Evolutionary conservation across 2,888 invertebrate genomes (phyloP), one percentile per base, ranked within the genome.

Genomic region (Meliscaeva auricollis): DNA sequence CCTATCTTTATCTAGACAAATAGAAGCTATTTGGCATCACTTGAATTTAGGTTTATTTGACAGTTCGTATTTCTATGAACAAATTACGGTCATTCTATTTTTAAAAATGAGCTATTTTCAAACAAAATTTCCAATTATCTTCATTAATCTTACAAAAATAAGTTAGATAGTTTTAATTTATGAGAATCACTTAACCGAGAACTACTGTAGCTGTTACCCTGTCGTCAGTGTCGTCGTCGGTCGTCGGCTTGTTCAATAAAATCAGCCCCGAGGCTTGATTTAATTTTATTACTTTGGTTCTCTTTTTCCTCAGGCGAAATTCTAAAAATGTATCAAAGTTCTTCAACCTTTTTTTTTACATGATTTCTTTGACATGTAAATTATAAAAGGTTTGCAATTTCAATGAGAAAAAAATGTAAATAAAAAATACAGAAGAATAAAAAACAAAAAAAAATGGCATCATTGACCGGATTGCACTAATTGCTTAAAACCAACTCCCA

Each of bases 341-440:
- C n/a, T n/a, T 22, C 11, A 26, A 26, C 4, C 20, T 22, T 48
- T n/a, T n/a, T n/a, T n/a, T n/a, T 11, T 52, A 1, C 8, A 15
- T 52, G n/a, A 52, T 52, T 52, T 30, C 52, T 52, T 30, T 52
- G 52, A 52, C 15, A 52, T 52, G 26, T 15, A 52, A 52, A 52
- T 52, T 15, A 30, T 9, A 26, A 8, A 15, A n/a, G 11, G 38
- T 38, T 13, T 11, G 15, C n/a, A 30, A 13, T 30, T 52, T 9
- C 52, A 52, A n/a, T 8, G 8, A 52, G n/a, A n/a, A 52, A 11
- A 52, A 52, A 9, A 20, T 48, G 9, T 48, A 8, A 6, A 9
- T 20, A 48, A 9, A 20, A 48, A 17, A 11, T 6, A 17, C 0
- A n/a, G n/a, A 46, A 11, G 5, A 38, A 38, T 38, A 38, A 38